phyloP scores from a whole-genome alignment of 2,113 vertebrate species.

The Rattus rattus region DNA sequence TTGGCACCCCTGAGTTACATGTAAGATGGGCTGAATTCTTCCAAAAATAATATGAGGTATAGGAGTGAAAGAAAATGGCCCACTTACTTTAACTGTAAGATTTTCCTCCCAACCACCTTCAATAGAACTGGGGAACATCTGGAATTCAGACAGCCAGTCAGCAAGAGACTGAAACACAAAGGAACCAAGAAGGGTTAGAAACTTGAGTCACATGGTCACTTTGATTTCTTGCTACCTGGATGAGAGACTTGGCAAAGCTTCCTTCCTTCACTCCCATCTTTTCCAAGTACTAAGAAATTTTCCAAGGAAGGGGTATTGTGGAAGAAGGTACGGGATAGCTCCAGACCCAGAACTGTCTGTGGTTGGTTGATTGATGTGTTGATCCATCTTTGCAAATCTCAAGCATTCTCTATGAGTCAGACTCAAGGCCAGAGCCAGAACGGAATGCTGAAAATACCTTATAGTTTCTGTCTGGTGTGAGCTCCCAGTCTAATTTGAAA shows the following conservation, averaged over 20 bases:
- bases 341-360: not conserved
- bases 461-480: not conserved
- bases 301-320: not conserved
- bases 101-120: not conserved
- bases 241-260: not conserved
- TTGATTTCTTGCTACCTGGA: not conserved
- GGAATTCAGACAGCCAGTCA: not conserved
- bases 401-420: not conserved
- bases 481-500: not conserved
- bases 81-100: not conserved
- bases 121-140: not conserved
- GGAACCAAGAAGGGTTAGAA: not conserved
- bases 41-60: not conserved
- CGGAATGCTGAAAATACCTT: not conserved
- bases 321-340: not conserved
- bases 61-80: not conserved
- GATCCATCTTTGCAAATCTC: not conserved
- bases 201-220: accelerated
- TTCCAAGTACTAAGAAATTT: not conserved
- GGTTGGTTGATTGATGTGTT: not conserved
- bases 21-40: slow-evolving; percentile 46
- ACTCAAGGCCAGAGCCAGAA: not conserved
- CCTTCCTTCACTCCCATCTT: not conserved
- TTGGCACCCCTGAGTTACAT: not conserved
- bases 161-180: not conserved